phyloP scores from a whole-genome alignment of 2,888 invertebrate species.

The Drosophila quinaria region DNA sequence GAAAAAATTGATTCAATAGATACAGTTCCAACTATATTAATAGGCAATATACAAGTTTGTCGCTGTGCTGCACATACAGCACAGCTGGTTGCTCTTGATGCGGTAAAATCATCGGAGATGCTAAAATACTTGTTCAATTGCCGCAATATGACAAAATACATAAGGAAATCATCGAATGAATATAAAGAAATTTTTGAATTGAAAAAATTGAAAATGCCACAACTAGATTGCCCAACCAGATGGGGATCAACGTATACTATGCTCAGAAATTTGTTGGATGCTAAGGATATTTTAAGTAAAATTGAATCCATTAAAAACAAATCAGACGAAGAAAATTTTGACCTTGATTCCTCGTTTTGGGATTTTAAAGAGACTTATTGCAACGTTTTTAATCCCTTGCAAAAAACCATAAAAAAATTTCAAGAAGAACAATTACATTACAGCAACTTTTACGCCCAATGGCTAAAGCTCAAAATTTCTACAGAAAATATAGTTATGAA shows the following conservation, averaged over 20 bases:
- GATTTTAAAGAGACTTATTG: conserved; percentile 21
- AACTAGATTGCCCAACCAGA: conserved; percentile 40
- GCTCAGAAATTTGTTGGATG: conserved; percentile 5
- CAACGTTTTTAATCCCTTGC: conserved; percentile 16
- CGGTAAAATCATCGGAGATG: no score
- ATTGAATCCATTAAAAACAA: no score
- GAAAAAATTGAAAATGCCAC: conserved; percentile 26
- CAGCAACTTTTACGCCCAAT: no score
- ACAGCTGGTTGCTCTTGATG: no score
- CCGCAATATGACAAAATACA: no score
- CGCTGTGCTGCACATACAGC: no score
- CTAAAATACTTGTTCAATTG: no score
- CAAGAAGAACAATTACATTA: conserved; percentile 7
- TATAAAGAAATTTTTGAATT: conserved; percentile 15
- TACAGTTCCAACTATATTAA: conserved; percentile 3
- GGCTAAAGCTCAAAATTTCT: conserved; percentile 15
- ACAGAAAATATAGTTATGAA: conserved; percentile 28
- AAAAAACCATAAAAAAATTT: conserved; percentile 22
- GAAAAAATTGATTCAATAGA: conserved; percentile 27
- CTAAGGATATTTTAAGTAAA: no score
- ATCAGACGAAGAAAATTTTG: conserved; percentile 19
- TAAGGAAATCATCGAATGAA: no score
- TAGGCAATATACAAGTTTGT: no score
- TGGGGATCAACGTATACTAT: conserved; percentile 36
- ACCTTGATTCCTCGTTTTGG: conserved; percentile 16